phyloP scores from a whole-genome alignment of 2,888 invertebrate species.

The Temnothorax ravouxi region DNA sequence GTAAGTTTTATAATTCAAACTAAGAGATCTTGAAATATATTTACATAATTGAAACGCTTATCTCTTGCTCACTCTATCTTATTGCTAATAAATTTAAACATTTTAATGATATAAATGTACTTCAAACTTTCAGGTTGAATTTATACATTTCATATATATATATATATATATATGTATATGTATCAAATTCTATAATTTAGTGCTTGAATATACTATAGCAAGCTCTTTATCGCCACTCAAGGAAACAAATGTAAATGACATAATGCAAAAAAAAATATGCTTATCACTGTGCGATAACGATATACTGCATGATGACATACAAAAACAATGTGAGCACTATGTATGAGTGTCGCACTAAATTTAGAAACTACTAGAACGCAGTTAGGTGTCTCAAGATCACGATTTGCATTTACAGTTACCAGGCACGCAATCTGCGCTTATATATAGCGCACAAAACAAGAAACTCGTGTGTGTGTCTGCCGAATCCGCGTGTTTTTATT shows the following conservation, averaged over 20 bases:
- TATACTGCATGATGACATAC: not conserved
- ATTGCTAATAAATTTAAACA: too few relatives aligned
- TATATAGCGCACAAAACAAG: not conserved
- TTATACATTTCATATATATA: not conserved
- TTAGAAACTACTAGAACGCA: conserved; percentile 10
- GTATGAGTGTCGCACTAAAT: not conserved
- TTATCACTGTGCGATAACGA: not conserved
- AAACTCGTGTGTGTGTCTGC: not conserved
- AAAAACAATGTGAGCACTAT: not conserved
- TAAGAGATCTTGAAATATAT: not conserved
- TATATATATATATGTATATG: too few relatives aligned
- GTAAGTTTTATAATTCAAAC: not conserved
- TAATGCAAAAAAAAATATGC: not conserved
- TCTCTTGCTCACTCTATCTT: not conserved
- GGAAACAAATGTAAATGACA: not conserved
- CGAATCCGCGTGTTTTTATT: not conserved
- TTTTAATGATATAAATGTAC: not conserved
- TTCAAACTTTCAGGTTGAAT: not conserved
- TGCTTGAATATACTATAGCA: not conserved
- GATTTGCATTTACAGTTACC: not conserved
- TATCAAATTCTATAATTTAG: not conserved
- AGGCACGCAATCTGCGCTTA: not conserved
- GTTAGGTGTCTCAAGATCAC: not conserved
- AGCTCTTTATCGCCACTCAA: not conserved
- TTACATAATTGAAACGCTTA: not conserved